Evolutionary conservation across 2,797 vertebrate genomes (phyloP).

Genomic region (Ctenosaura bakeri): DNA sequence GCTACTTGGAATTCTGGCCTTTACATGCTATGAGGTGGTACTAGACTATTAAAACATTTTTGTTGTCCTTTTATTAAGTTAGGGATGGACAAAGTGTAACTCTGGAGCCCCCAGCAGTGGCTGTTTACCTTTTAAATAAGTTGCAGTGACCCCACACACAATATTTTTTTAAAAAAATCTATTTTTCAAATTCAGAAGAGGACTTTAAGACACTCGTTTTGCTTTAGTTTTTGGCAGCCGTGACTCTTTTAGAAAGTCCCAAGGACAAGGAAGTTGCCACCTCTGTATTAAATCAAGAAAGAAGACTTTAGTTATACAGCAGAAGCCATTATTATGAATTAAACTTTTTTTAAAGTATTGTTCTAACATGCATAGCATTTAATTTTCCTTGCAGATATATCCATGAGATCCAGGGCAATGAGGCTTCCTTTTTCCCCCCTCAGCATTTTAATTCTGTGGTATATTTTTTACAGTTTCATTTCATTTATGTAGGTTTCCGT

Average conservation of each 20-base stretch:
- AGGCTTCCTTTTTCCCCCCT: neutral
- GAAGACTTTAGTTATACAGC: neutral
- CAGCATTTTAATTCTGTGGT: neutral
- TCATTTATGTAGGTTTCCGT: neutral
- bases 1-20: neutral
- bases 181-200: too few relatives aligned
- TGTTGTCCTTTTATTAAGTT: neutral
- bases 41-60: neutral
- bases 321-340: neutral
- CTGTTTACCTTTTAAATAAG: too few relatives aligned
- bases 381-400: neutral
- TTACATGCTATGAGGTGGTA: constrained; percentile 64
- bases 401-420: neutral
- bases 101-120: too few relatives aligned
- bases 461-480: too few relatives aligned
- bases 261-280: neutral
- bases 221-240: too few relatives aligned
- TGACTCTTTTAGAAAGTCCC: too few relatives aligned
- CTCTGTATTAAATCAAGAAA: neutral
- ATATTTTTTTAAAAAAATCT: too few relatives aligned
- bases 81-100: too few relatives aligned
- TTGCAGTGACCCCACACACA: too few relatives aligned
- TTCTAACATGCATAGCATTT: neutral
- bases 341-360: neutral
- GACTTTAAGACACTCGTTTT: too few relatives aligned